Conservation (phyloP, 2,797 vertebrate genomes). For the Lepilemur septentrionalis region DNA sequence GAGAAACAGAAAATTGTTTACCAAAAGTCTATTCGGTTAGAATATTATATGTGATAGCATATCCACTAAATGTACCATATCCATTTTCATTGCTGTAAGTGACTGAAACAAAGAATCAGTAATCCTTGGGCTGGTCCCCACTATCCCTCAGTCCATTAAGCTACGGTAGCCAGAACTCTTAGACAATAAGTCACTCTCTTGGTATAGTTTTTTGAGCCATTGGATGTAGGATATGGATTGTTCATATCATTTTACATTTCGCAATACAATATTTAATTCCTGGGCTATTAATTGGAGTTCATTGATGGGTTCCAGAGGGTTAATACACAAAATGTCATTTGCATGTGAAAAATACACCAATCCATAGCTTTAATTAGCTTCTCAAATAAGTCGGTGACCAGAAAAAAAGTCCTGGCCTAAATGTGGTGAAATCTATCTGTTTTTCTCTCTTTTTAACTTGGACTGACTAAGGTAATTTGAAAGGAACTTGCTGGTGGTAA, state of each 20-base stretch:
- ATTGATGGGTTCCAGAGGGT: not conserved
- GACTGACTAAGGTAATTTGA: not conserved
- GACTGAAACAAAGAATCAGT: not conserved
- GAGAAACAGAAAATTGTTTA: constrained; percentile 32
- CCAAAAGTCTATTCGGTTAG: not conserved
- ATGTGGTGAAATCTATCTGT: not conserved
- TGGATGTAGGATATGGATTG: not conserved
- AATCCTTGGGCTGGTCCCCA: not conserved
- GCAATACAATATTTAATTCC: not conserved
- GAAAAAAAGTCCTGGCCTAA: not conserved
- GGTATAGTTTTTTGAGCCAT: constrained; percentile 34
- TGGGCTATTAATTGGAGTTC: constrained; percentile 39
- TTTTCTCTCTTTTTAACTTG: not conserved
- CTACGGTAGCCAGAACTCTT: constrained; percentile 24
- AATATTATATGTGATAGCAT: not conserved
- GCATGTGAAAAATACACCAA: not conserved
- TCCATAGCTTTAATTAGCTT: not conserved
- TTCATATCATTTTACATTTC: constrained; percentile 56
- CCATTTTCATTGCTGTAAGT: not conserved
- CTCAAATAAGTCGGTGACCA: not conserved
- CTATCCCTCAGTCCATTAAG: not conserved
- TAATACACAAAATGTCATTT: constrained; percentile 42
- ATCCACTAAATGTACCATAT: not conserved
- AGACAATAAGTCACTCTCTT: constrained; percentile 24
- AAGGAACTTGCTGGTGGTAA: not conserved